These are phyloP conservation scores for Trimorus sp. DNA, from an alignment of 2,888 invertebrate species.

Conservation along the genomic window DNA sequence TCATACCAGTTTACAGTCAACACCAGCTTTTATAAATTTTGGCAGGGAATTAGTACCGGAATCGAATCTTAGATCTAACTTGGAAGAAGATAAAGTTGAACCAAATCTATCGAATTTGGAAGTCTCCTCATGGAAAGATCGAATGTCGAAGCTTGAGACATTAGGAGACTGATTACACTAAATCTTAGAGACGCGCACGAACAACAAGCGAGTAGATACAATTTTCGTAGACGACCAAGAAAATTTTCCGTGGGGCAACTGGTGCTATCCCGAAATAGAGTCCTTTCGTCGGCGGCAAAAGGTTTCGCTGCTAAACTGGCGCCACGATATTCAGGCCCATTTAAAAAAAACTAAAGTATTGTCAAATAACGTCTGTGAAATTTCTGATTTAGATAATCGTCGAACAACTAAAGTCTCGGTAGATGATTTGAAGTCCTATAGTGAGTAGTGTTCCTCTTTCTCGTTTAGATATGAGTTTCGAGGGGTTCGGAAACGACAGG, in stretches of 20 bases:
- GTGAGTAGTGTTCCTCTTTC: too few relatives aligned
- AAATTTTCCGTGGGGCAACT: background rate
- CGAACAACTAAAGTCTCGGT: background rate
- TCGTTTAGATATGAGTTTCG: too few relatives aligned
- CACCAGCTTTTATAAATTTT: background rate
- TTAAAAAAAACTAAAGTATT: background rate
- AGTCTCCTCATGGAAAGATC: background rate
- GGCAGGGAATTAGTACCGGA: background rate
- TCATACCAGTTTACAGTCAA: background rate
- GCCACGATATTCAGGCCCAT: background rate
- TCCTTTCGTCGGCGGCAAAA: background rate
- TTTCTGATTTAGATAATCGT: background rate
- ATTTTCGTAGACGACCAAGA: background rate
- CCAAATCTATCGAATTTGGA: background rate
- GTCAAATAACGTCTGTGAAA: background rate
- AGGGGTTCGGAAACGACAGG: too few relatives aligned
- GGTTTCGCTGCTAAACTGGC: conserved; percentile 10
- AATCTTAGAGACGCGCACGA: conserved; percentile 10
- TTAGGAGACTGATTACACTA: background rate
- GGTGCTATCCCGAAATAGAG: conserved; percentile 4
- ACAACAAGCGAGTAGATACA: background rate
- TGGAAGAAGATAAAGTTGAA: background rate
- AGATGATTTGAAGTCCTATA: conserved; percentile 8
- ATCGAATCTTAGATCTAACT: background rate
- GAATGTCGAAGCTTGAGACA: background rate